phyloP scores from a whole-genome alignment of 2,113 vertebrate genomes.

The Melanostigma gelatinosum region DNA sequence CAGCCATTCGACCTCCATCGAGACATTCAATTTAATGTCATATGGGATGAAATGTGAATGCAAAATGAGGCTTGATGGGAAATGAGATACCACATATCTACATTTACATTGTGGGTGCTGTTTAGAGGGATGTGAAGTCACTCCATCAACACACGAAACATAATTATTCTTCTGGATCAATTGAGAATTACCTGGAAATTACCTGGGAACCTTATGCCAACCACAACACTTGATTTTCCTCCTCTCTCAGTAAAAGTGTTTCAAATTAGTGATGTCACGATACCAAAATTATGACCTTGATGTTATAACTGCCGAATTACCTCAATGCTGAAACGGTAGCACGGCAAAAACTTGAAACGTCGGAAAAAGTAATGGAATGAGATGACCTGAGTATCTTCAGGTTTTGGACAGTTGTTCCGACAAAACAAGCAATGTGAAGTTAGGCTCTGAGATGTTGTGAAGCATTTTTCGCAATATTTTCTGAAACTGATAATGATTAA shows the following conservation, averaged over 20 bases:
- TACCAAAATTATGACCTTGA: neutral
- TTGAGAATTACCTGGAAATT: neutral
- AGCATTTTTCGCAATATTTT: neutral
- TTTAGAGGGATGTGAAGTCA: neutral
- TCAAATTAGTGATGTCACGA: neutral
- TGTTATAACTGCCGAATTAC: neutral
- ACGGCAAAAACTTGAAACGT: no score
- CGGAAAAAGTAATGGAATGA: no score
- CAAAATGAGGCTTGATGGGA: neutral
- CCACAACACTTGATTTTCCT: neutral
- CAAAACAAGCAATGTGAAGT: neutral
- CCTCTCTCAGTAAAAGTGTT: neutral
- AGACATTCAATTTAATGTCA: conserved; percentile 15
- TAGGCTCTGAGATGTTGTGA: neutral
- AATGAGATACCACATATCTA: neutral
- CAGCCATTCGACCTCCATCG: neutral
- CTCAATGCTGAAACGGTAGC: neutral
- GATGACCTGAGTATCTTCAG: neutral
- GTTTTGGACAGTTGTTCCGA: neutral
- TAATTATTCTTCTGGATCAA: no score
- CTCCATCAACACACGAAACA: neutral
- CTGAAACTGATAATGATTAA: neutral
- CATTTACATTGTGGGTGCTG: neutral
- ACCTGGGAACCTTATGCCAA: neutral
- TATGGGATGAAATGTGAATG: neutral